phyloP scores from a whole-genome alignment of 1,140 invertebrate species.

The Ctenoplectra terminalis region DNA sequence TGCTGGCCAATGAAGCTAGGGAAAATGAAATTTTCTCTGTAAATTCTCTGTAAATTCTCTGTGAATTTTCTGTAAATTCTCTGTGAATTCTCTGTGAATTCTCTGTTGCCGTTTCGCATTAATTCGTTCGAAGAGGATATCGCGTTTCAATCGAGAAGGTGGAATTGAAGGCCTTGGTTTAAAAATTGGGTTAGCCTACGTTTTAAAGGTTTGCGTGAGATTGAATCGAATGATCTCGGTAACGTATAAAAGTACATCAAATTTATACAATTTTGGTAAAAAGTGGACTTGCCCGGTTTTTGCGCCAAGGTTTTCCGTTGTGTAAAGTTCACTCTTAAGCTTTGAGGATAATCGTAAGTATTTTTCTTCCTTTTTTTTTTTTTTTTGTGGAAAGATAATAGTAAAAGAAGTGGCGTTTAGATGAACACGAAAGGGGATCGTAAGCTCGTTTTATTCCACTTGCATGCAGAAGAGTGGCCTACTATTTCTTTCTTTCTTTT shows the following conservation, averaged over 20 bases:
- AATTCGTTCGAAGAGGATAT: not conserved
- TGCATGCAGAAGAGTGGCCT: conserved; percentile 5
- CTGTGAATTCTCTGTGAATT: not conserved
- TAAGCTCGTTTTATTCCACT: not conserved
- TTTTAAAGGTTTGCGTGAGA: no score
- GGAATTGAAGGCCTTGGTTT: no score
- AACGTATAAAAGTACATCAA: no score
- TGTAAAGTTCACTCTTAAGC: no score
- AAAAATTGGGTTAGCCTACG: no score
- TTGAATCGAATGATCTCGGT: no score
- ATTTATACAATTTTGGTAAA: no score
- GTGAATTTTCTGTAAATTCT: no score
- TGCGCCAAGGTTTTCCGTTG: no score
- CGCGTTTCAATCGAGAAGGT: not conserved
- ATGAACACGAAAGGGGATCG: not conserved
- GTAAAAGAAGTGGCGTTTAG: not conserved
- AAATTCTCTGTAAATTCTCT: not conserved
- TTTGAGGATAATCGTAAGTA: not conserved
- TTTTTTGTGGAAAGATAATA: not conserved
- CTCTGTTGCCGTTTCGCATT: not conserved
- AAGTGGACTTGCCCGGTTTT: no score
- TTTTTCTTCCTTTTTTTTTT: no score
- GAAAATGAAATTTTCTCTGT: not conserved
- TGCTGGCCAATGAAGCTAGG: not conserved
- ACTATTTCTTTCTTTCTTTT: not conserved